Evolutionary conservation across 2,888 invertebrate genomes (phyloP).

Genomic region (Caenorhabditis angaria): DNA sequence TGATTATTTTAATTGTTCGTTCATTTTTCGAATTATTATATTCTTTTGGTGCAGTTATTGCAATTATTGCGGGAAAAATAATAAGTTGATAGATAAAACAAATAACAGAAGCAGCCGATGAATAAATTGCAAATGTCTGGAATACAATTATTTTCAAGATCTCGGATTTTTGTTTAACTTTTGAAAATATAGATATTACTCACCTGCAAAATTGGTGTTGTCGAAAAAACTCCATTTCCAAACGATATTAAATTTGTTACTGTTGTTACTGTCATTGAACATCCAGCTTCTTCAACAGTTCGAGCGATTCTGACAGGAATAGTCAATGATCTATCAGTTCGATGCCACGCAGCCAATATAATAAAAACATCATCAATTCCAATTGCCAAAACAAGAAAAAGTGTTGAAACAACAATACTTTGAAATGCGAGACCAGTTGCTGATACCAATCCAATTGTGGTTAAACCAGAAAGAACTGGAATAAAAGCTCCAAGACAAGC

Average conservation of each 20-base stretch:
- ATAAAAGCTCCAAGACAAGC: conserved; percentile 57
- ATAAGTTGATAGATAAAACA: conserved; percentile 61
- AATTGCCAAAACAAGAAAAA: conserved; percentile 60
- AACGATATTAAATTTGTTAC: conserved; percentile 62
- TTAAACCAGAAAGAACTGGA: conserved; percentile 54
- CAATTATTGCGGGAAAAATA: conserved; percentile 60
- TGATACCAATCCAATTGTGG: conserved; percentile 59
- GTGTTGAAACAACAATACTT: conserved; percentile 56
- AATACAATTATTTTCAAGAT: no score
- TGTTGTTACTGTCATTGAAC: conserved; percentile 64
- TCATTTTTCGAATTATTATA: conserved; percentile 16
- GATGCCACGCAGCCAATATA: conserved; percentile 59
- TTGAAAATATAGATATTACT: neutral
- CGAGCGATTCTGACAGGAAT: conserved; percentile 48
- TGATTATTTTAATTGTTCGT: conserved; percentile 17
- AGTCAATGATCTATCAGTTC: conserved; percentile 43
- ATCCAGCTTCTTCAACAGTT: conserved; percentile 56
- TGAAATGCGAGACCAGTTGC: conserved; percentile 60
- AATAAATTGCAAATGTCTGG: conserved; percentile 61
- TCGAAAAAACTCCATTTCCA: conserved; percentile 61
- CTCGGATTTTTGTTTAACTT: neutral
- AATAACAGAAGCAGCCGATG: conserved; percentile 55
- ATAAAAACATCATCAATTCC: conserved; percentile 63
- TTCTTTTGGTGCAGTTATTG: conserved; percentile 53
- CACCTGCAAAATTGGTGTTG: conserved; percentile 57